These are phyloP conservation scores for Cervus canadensis DNA, from an alignment of 2,113 vertebrate genomes.

Conservation along the genomic window DNA sequence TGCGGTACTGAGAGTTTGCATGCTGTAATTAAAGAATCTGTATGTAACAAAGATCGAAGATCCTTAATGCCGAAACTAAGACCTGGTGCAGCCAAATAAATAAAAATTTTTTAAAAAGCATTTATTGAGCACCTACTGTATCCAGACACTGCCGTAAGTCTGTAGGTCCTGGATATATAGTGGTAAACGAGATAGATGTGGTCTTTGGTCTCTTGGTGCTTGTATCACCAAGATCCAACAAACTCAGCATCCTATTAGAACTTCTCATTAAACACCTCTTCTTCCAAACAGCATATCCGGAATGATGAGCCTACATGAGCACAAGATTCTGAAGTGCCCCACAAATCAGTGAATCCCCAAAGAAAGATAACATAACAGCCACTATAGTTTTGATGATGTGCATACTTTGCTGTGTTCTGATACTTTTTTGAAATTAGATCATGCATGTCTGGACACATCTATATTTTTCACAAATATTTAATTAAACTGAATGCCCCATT, in stretches of 20 bases:
- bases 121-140: background rate
- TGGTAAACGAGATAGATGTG: background rate
- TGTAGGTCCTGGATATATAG: background rate
- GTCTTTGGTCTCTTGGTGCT: background rate
- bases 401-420: background rate
- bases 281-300: background rate
- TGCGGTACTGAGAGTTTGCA: background rate
- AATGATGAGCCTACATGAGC: background rate
- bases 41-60: background rate
- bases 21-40: background rate
- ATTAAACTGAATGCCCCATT: background rate
- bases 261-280: background rate
- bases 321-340: background rate
- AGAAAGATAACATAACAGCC: background rate
- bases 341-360: background rate
- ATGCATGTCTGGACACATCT: background rate
- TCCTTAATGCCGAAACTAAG: background rate
- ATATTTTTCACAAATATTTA: background rate
- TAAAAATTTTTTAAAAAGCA: accelerated
- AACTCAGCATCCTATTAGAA: background rate
- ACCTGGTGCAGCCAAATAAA: background rate
- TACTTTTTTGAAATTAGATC: background rate
- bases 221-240: background rate
- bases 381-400: background rate
- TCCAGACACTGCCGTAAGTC: background rate